Evolutionary conservation across 2,113 vertebrate genomes (phyloP).

Genomic region (Eolophus roseicapilla): DNA sequence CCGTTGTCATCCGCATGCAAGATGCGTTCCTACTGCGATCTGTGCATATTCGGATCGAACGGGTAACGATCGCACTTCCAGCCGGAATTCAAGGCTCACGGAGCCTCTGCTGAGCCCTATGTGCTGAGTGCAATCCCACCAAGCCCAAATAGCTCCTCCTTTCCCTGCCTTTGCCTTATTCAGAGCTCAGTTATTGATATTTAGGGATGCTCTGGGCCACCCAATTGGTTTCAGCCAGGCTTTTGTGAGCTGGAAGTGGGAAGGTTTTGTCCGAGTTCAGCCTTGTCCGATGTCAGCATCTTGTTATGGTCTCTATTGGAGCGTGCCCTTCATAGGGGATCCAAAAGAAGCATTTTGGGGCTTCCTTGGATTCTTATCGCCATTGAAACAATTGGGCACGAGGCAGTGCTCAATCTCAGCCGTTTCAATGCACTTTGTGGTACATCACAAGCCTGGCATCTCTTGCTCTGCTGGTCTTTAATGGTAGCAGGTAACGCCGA

Average conservation of each 20-base stretch:
- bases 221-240: background rate
- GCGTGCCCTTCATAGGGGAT: rapidly evolving
- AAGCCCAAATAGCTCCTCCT: background rate
- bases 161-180: rapidly evolving
- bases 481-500: background rate
- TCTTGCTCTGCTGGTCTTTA: no score
- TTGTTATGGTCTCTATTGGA: background rate
- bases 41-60: background rate
- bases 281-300: no score
- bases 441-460: no score
- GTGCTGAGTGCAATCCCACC: rapidly evolving
- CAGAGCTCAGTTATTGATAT: background rate
- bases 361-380: no score
- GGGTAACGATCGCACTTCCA: background rate
- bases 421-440: rapidly evolving
- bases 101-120: background rate
- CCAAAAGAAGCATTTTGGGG: background rate
- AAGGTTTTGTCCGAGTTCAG: no score
- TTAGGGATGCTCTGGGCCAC: background rate
- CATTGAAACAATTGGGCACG: no score
- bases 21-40: background rate
- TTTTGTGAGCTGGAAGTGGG: background rate
- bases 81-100: background rate
- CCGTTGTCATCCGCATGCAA: background rate
- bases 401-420: background rate